These are phyloP conservation scores for Heloderma charlesbogerti DNA, from an alignment of 2,113 vertebrate genomes.

Conservation along the genomic window DNA sequence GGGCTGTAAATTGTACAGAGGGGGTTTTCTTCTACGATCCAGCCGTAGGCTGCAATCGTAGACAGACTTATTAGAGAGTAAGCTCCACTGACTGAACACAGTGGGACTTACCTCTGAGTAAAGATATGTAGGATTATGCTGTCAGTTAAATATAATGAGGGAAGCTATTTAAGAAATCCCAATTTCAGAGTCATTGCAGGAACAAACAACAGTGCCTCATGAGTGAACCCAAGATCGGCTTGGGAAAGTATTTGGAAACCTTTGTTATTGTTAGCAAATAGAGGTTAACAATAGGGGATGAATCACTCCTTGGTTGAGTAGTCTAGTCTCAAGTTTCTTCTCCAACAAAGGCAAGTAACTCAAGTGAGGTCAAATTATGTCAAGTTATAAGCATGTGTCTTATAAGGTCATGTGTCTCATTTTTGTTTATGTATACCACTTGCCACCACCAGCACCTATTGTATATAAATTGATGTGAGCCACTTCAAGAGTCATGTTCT, in stretches of 20 bases:
- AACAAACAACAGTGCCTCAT: neutral
- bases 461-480: neutral
- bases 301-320: neutral
- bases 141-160: no score
- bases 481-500: neutral
- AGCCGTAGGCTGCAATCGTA: neutral
- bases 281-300: neutral
- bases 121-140: neutral
- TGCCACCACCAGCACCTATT: neutral
- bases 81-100: neutral
- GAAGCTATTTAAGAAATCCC: neutral
- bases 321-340: neutral
- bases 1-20: neutral
- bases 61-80: neutral
- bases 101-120: neutral
- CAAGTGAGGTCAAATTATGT: neutral
- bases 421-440: neutral
- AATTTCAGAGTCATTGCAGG: neutral
- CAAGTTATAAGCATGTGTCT: neutral
- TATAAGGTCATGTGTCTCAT: neutral
- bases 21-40: no score
- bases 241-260: neutral
- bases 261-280: constrained; percentile 2
- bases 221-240: neutral
- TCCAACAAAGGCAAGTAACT: neutral